phyloP scores from a whole-genome alignment of 2,888 invertebrate species.

The Caenorhabditis afra region DNA sequence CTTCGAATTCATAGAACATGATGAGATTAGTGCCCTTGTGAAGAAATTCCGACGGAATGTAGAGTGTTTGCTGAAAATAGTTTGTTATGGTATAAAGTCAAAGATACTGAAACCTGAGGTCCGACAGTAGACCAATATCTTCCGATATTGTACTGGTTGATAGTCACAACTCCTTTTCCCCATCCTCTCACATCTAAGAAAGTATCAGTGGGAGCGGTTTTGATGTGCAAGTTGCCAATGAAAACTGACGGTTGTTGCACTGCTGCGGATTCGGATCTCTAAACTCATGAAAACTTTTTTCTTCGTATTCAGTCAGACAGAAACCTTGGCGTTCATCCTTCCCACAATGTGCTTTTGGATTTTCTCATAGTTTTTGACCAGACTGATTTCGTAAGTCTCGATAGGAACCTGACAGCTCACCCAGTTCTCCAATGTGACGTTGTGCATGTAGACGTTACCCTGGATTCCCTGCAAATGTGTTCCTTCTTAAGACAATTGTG shows the following conservation, averaged over 20 bases:
- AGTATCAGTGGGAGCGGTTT: slow-evolving; percentile 60
- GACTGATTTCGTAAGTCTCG: slow-evolving; percentile 35
- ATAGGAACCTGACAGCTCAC: slow-evolving; percentile 53
- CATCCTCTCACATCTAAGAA: slow-evolving; percentile 69
- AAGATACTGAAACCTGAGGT: too few species aligned
- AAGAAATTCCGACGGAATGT: slow-evolving; percentile 43
- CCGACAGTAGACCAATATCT: slow-evolving; percentile 84
- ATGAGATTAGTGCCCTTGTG: slow-evolving; percentile 52
- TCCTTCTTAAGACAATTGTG: too few species aligned
- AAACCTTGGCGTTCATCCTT: slow-evolving; percentile 5
- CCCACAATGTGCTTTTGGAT: slow-evolving; percentile 11
- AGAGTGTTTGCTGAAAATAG: slow-evolving; percentile 54
- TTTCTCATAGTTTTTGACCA: slow-evolving; percentile 30
- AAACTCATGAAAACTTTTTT: too few species aligned
- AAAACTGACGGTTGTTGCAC: slow-evolving; percentile 39
- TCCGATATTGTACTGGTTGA: slow-evolving; percentile 83
- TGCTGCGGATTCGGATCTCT: neutral
- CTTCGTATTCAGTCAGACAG: too few species aligned
- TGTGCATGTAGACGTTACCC: slow-evolving; percentile 48
- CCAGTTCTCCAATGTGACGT: slow-evolving; percentile 51
- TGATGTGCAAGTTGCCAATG: slow-evolving; percentile 49
- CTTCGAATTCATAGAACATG: slow-evolving; percentile 60
- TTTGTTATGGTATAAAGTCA: neutral
- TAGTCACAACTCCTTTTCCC: slow-evolving; percentile 82
- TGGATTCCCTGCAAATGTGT: slow-evolving; percentile 29